Conservation (phyloP, 2,113 vertebrate species). For the Cacatua alba region DNA sequence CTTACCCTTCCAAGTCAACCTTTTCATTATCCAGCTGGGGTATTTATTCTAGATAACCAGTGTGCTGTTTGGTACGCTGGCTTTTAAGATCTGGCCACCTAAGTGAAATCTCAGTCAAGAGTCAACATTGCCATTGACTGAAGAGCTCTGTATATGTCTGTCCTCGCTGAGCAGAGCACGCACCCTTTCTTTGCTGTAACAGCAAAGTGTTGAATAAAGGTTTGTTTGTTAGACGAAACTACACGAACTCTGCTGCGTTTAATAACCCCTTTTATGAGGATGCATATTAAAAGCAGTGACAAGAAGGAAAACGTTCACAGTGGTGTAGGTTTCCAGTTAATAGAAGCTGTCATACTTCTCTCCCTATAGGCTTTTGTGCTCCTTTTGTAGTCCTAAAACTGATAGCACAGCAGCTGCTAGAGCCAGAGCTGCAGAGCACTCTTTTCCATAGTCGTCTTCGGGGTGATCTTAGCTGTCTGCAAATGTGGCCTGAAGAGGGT, state of each 20-base stretch:
- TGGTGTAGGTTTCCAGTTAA: slow-evolving; percentile 43
- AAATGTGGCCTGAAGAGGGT: neutral
- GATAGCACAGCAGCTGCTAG: neutral
- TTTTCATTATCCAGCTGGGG: neutral
- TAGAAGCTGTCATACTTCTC: neutral
- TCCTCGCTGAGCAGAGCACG: slow-evolving; percentile 5
- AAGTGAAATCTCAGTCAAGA: slow-evolving; percentile 10
- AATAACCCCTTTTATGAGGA: neutral
- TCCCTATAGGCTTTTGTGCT: slow-evolving; percentile 12
- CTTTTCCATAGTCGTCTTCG: neutral
- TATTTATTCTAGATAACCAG: neutral
- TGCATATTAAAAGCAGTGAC: slow-evolving; percentile 31
- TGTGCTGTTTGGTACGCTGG: neutral
- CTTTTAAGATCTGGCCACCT: neutral
- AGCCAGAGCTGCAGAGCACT: neutral
- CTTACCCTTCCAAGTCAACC: neutral
- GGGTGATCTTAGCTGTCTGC: neutral
- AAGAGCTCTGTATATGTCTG: neutral
- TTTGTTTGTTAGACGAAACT: slow-evolving; percentile 38
- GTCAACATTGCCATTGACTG: neutral
- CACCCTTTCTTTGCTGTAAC: neutral
- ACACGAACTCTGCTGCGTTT: neutral
- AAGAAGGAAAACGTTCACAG: neutral
- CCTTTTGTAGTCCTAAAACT: slow-evolving; percentile 21
- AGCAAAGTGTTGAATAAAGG: neutral